Evolutionary conservation across 2,797 vertebrate genomes (phyloP).

Genomic region (Eidolon dupreanum): DNA sequence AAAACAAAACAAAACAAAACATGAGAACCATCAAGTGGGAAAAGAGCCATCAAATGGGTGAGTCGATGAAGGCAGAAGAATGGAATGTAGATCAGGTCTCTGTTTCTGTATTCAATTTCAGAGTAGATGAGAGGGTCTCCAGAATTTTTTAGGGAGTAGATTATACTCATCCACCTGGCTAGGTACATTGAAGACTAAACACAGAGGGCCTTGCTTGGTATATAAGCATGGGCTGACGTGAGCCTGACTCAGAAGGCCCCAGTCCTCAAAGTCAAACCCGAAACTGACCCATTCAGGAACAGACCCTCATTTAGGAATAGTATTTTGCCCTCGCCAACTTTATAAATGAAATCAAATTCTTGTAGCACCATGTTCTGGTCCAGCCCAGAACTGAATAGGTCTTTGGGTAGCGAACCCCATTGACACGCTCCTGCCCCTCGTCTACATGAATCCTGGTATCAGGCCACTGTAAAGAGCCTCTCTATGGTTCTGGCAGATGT

Average conservation of each 20-base stretch:
- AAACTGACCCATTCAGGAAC: background rate
- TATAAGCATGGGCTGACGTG: background rate
- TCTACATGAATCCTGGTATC: background rate
- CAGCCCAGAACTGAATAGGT: background rate
- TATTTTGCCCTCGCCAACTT: background rate
- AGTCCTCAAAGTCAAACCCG: background rate
- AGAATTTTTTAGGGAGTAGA: background rate
- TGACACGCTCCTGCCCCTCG: too few relatives aligned
- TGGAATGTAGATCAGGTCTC: rapidly evolving
- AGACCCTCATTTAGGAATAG: background rate
- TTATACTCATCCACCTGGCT: background rate
- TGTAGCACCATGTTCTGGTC: background rate
- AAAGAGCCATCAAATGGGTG: background rate
- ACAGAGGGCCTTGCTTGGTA: background rate
- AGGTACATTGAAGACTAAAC: rapidly evolving
- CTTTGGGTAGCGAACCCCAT: background rate
- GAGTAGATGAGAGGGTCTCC: background rate
- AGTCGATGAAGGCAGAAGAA: background rate
- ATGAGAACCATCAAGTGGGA: background rate
- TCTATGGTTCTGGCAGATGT: background rate
- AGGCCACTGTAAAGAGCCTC: background rate
- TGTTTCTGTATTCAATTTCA: background rate
- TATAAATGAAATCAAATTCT: background rate
- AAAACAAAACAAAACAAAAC: background rate
- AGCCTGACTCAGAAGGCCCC: background rate